Evolutionary conservation across 2,113 vertebrate species (phyloP).

Genomic region (Kryptolebias marmoratus): DNA sequence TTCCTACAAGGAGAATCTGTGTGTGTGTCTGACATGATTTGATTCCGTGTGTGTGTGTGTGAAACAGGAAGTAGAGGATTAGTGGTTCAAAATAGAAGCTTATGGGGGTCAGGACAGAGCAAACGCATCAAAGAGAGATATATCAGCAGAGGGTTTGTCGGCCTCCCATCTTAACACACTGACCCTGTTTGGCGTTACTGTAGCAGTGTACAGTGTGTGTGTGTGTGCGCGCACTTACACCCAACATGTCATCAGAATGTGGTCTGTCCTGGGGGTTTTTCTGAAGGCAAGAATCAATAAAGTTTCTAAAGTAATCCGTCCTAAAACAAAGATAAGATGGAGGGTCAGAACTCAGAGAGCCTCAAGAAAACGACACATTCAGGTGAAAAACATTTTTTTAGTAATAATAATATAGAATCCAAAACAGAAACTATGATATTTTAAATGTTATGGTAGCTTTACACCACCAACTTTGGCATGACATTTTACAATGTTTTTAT

Average conservation of each 20-base stretch:
- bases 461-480: neutral
- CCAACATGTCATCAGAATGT: slow-evolving; percentile 89
- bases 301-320: slow-evolving; percentile 93
- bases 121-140: slow-evolving; percentile 54
- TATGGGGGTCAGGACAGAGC: slow-evolving; percentile 37
- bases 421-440: neutral
- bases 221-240: slow-evolving; percentile 75
- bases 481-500: neutral
- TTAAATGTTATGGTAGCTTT: neutral
- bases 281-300: slow-evolving; percentile 93
- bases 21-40: slow-evolving; percentile 11
- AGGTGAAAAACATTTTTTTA: neutral
- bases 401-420: neutral
- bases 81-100: slow-evolving; percentile 65
- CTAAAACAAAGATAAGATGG: slow-evolving; percentile 63
- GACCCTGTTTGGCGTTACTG: slow-evolving; percentile 14
- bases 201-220: neutral
- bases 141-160: slow-evolving; percentile 38
- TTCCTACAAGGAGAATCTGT: slow-evolving; percentile 18
- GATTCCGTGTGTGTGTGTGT: slow-evolving; percentile 19
- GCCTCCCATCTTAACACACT: slow-evolving; percentile 43
- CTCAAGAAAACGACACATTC: neutral
- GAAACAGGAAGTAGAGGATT: slow-evolving; percentile 54
- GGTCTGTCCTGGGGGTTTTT: slow-evolving; percentile 92
- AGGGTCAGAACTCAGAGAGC: slow-evolving; percentile 6